Base-by-base conservation (phyloP, 2,888 invertebrate genomes). In the Clunio marinus region DNA sequence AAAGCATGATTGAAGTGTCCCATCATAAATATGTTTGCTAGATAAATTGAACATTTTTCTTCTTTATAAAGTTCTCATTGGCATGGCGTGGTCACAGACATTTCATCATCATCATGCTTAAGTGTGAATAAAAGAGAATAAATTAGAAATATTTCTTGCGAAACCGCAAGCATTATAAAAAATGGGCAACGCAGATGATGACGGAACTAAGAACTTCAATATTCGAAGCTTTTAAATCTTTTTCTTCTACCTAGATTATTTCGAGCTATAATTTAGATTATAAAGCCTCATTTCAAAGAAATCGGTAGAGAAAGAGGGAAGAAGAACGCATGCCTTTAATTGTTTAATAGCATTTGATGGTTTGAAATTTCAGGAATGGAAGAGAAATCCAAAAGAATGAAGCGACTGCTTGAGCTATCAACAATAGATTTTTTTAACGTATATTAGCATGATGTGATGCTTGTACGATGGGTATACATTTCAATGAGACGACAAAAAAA, bases 221-320 rank as follows among this genome's bases (percentile, higher is more conserved):
- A 20, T 17, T 20, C 15, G 3, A 51, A 58, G 27, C 37, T 37
- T 37, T 17, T 37, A 60, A 17, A 60, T 37, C 35, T 35, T n/a
- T 8, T 24, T 60, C 37, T 60, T n/a, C n/a, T n/a, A n/a, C 27
- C 2, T 45, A 45, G 63, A 63, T 63, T 45, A 45, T 63, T 46
- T 63, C 46, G 46, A 63, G 63, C 63, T 63, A 63, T 63, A 63
- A 63, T 63, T 63, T 46, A 63, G 63, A 63, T 63, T 63, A 63
- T 63, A 63, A 63, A 63, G 27, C 63, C 63, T 41, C 27, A 37
- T 60, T 60, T 60, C 17, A 28, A 59, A 10, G 15, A 15, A 41
- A 41, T 59, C 46, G 28, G 28, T 20, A 35, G 13, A 25, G 22
- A n/a, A 37, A 28, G 45, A 35, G 46, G 25, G 63, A 63, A 46